Evolutionary conservation across 2,113 vertebrate species (phyloP), one percentile per base, ranked within the genome.

Genomic region (Heptranchias perlo): DNA sequence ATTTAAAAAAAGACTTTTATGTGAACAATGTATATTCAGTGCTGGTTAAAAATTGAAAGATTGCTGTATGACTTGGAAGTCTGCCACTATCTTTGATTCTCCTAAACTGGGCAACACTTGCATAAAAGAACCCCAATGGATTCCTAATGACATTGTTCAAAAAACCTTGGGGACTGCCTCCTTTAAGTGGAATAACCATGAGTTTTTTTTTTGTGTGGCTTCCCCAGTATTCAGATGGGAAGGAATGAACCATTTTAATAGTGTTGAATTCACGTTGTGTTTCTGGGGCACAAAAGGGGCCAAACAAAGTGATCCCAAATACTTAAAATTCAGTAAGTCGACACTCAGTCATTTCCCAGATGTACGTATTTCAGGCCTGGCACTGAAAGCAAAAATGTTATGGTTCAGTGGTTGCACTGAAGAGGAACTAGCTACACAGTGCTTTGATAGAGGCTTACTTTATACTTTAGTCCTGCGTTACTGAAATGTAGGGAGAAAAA

Each of bases 311-410:
- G 35, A 93, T 93, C n/a, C 58, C 35, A 64, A 93, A 62, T 21
- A 62, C 54, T 92, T 92, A 92, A 92, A 16, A 39, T 93, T 93
- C 58, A 93, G 35, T 62, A 62, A 93, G 14, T 92, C 61, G 89
- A 23, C 58, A 62, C 89, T 39, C 89, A 62, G 89, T 93, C 58
- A 62, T 58, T 93, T 93, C 58, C 89, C 89, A 93, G 58, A 61
- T 93, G 89, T 93, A 93, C n/a, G 61, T 93, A 92, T 61, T 92
- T 92, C 54, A 92, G 54, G 54, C 52, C 87, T 61, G 58, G 89
- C 61, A 39, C 4, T 93, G 89, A 93, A 93, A 93, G 89, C 35
- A 14, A 64, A 93, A 93, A 21, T 64, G 89, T 39, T 93, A 62
- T 93, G 89, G 89, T 93, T 93, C 89, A 93, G 54, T 62, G 54